Evolutionary conservation across 1,140 invertebrate species (phyloP).

Genomic region (Sitobion miscanthi): DNA sequence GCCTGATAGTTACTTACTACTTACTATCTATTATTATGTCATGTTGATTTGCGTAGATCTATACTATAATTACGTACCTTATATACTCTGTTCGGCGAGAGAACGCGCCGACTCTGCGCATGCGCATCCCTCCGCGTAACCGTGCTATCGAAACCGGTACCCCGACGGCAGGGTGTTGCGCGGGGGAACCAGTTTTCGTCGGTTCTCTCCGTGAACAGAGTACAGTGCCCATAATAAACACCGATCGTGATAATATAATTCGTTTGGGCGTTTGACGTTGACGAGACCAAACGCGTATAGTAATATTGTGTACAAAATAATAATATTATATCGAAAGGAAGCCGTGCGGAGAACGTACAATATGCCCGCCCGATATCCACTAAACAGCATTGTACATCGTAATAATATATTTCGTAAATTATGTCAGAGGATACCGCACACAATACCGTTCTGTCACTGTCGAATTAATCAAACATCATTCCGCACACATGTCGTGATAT

Average conservation of each 20-base stretch:
- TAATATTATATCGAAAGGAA: neutral
- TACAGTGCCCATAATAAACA: neutral
- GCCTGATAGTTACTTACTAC: too few species aligned
- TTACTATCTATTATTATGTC: neutral
- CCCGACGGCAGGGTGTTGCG: too few species aligned
- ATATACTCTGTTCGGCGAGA: too few species aligned
- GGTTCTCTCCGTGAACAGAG: too few species aligned
- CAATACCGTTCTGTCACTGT: neutral
- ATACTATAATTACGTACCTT: neutral
- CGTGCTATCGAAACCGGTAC: too few species aligned
- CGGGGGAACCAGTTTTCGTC: too few species aligned
- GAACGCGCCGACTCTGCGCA: too few species aligned
- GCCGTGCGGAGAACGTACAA: too few species aligned
- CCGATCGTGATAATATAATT: neutral
- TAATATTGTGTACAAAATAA: too few species aligned
- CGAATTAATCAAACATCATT: slow-evolving; percentile 10
- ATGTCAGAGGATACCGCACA: neutral
- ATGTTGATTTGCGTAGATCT: neutral
- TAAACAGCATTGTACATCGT: neutral
- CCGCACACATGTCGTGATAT: neutral
- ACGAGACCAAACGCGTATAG: neutral
- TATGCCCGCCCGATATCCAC: neutral
- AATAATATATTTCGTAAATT: neutral
- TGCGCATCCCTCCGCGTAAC: too few species aligned
- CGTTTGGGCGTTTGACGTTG: neutral